Conservation (phyloP, 1,140 invertebrate genomes). For the Ephestia elutella region DNA sequence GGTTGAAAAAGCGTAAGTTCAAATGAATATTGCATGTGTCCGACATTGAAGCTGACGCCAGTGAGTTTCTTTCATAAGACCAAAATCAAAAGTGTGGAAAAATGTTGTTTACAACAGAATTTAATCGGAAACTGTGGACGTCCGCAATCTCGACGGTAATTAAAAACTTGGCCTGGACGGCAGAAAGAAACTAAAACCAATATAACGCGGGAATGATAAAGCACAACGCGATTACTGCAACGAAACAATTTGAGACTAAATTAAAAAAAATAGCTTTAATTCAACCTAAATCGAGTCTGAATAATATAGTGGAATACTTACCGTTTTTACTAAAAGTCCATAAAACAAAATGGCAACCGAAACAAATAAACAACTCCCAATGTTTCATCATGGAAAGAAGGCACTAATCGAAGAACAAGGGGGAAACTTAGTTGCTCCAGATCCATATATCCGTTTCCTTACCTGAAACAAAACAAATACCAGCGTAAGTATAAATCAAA, state of each 20-base stretch:
- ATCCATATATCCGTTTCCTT: slow-evolving; percentile 23
- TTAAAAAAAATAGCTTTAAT: too few relatives aligned
- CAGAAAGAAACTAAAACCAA: background rate
- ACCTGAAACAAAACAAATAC: slow-evolving; percentile 45
- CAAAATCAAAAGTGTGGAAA: background rate
- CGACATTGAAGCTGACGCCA: too few relatives aligned
- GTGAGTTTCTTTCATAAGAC: too few relatives aligned
- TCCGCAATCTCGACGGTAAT: slow-evolving; percentile 38
- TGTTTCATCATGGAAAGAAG: slow-evolving; percentile 10
- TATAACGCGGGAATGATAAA: background rate
- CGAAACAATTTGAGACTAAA: too few relatives aligned
- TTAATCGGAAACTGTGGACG: slow-evolving; percentile 9
- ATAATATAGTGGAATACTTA: background rate
- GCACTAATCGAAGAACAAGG: slow-evolving; percentile 4
- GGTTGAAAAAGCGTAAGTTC: too few relatives aligned
- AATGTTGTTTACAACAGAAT: slow-evolving; percentile 20
- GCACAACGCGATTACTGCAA: too few relatives aligned
- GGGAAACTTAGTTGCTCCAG: slow-evolving; percentile 5
- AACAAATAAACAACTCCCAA: background rate
- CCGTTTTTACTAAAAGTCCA: slow-evolving; percentile 8
- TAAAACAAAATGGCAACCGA: background rate
- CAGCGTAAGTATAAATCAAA: slow-evolving; percentile 22
- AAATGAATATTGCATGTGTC: too few relatives aligned
- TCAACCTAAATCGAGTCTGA: too few relatives aligned
- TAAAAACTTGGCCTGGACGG: slow-evolving; percentile 32